Conservation (phyloP, 2,797 vertebrate genomes). For the Otolemur crassicaudatus region DNA sequence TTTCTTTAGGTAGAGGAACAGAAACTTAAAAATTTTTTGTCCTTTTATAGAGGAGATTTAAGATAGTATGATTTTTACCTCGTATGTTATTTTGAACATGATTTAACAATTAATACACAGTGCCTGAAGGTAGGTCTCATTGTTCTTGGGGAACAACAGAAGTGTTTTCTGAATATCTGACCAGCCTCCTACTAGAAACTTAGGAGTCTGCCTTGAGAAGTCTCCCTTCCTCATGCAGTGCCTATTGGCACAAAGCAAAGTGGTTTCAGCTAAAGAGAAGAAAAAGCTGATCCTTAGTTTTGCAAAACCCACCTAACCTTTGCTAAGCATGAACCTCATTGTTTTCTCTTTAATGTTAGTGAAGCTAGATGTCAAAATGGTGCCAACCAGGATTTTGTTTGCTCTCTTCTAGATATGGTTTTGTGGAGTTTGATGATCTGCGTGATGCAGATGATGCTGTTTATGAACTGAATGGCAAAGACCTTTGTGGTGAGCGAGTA, state of each 20-base stretch:
- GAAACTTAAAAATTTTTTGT: neutral
- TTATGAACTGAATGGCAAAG: slow-evolving; percentile 97
- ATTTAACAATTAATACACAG: slow-evolving; percentile 22
- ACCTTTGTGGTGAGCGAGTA: slow-evolving; percentile 97
- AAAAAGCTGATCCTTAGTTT: slow-evolving; percentile 71
- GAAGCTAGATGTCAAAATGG: neutral
- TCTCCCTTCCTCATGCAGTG: slow-evolving; percentile 22
- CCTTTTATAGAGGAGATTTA: slow-evolving; percentile 37
- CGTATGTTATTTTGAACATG: slow-evolving; percentile 7
- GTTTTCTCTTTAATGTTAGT: slow-evolving; percentile 76
- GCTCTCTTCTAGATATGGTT: slow-evolving; percentile 92
- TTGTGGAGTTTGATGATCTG: slow-evolving; percentile 98
- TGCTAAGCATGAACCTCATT: slow-evolving; percentile 79
- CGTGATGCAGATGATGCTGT: slow-evolving; percentile 98
- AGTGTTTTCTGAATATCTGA: neutral
- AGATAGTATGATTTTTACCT: slow-evolving; percentile 1
- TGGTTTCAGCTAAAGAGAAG: slow-evolving; percentile 56
- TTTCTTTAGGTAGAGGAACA: slow-evolving; percentile 38
- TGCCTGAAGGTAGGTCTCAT: slow-evolving; percentile 2
- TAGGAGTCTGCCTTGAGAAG: slow-evolving; percentile 16
- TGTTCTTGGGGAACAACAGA: slow-evolving; percentile 16
- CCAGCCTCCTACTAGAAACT: slow-evolving; percentile 58
- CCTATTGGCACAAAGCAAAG: slow-evolving; percentile 38
- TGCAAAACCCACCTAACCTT: slow-evolving; percentile 72
- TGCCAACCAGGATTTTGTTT: slow-evolving; percentile 67